Base-by-base conservation (phyloP, 2,113 vertebrate species). In the Notothenia coriiceps region DNA sequence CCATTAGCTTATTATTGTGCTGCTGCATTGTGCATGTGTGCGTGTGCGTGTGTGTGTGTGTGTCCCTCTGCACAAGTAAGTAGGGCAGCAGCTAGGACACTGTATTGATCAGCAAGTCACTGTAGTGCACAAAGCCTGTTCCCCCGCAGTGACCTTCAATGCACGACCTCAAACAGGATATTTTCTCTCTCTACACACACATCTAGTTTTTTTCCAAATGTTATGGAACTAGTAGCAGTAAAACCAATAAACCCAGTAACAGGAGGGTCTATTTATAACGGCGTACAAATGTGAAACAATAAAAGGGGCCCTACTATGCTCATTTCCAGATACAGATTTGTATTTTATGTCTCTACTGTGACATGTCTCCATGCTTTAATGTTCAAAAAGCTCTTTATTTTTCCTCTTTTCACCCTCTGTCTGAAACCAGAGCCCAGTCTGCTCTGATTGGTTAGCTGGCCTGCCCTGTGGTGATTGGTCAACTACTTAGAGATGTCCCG, bases 51-150 rank as follows among this genome's bases (percentile, higher is more conserved):
- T 40, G 35, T 8, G 35, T 1, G 35, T 6, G 35, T 35, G 43
- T 70, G 69, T 50, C 55, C 49, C 46, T 46, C 14, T 63, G 18
- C 51, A 35, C 65, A 65, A 29, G 75, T 64, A 92, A 91, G 69
- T 88, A 79, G 90, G 90, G 72, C 90, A 82, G 83, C 65, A 62
- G 88, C 79, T 72, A 50, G 86, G 77, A 88, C 89, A 89, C 71
- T 35, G 75, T 79, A 92, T 93, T 83, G 92, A 94, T 92, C 87
- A 75, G 57, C 72, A 60, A 52, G 76, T 75, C 74, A 54, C 83
- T 81, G 67, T 75, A 69, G 70, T 70, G 74, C 71, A 71, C 73
- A 57, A 43, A 78, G 77, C 29, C 8, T 49, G 79, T 67, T 79
- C 72, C 64, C 74, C 64, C 1, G 70, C 77, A 63, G 65, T 85